Evolutionary conservation across 2,113 vertebrate species (phyloP), one percentile per base, ranked within the genome.

Genomic region (Odocoileus hemionus): DNA sequence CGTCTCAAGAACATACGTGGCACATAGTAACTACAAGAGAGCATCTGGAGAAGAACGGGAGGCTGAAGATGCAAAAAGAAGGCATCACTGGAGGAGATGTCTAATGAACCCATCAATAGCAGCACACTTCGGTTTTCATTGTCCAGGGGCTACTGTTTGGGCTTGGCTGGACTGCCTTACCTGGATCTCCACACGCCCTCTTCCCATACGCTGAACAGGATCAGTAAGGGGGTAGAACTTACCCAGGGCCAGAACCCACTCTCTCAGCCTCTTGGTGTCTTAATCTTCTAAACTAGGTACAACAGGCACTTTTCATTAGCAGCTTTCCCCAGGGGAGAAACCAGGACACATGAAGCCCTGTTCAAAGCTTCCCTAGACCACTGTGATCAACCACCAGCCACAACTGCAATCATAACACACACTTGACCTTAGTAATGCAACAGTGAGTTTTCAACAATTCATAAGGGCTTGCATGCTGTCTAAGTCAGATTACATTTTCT

Each of bases 401-500:
- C 76, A 91, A 47, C 2, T 4, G 28, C n/a, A 23, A 58, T 30
- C 17, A 19, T 10, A 76, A 78, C 6, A 83, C 61, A 85, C 58
- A 52, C 45, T 26, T 39, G 61, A 45, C 39, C 36, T 91, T 91
- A 82, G 33, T 30, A 36, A 89, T 15, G n/a, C 21, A 54, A 67
- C 39, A 76, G 52, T 36, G 52, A 76, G 79, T 86, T 87, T 57
- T 61, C 33, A 16, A 79, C 50, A 57, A 30, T 83, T 94, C 43
- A 26, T 25, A 55, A 43, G 50, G 78, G 70, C 39, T 50, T 55
- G 74, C 86, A 90, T 88, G 43, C 58, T 96, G 61, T 90, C 45
- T 33, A 57, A 91, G 28, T 94, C 47, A 92, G 82, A 91, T 89
- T 85, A 85, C 36, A 47, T 58, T 95, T 93, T 91, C 92, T 94